A percentile compares a stretch with the other conserved stretches of the same genome.
phyloP scores from a whole-genome alignment of 2,113 vertebrate species.

The Elanus axillaris region DNA sequence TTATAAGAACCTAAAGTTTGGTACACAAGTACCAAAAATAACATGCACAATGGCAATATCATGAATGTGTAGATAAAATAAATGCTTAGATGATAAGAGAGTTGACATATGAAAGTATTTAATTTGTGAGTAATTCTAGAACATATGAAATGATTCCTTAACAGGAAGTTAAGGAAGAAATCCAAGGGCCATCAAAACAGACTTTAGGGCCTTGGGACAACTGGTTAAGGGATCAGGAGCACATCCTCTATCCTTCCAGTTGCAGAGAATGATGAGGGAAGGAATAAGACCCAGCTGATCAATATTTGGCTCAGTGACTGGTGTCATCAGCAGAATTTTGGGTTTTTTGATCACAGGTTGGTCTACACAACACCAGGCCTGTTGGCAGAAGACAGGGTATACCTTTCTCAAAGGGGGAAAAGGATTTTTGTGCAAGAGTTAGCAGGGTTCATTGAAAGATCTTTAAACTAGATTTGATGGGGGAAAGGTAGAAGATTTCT shows the following conservation, averaged over 20 bases:
- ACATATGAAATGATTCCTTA: neutral
- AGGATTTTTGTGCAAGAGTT: neutral
- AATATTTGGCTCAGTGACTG: neutral
- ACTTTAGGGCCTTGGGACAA: neutral
- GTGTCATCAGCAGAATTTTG: neutral
- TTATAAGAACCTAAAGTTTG: neutral
- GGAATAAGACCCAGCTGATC: neutral
- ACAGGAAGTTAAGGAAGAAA: neutral
- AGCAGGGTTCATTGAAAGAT: neutral
- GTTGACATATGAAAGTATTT: neutral
- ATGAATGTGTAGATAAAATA: neutral
- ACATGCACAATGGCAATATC: neutral
- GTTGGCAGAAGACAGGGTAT: neutral
- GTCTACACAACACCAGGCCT: neutral
- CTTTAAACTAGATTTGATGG: neutral
- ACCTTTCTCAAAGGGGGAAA: neutral
- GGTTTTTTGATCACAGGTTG: neutral
- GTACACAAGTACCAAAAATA: neutral
- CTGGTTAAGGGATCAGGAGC: neutral
- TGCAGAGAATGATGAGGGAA: neutral
- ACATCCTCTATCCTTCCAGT: neutral
- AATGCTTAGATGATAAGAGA: neutral
- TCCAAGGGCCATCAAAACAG: accelerated
- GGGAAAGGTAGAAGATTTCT: neutral
- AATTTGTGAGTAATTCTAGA: neutral